phyloP scores from a whole-genome alignment of 2,888 invertebrate species.

The Lepeophtheirus nordmannii region DNA sequence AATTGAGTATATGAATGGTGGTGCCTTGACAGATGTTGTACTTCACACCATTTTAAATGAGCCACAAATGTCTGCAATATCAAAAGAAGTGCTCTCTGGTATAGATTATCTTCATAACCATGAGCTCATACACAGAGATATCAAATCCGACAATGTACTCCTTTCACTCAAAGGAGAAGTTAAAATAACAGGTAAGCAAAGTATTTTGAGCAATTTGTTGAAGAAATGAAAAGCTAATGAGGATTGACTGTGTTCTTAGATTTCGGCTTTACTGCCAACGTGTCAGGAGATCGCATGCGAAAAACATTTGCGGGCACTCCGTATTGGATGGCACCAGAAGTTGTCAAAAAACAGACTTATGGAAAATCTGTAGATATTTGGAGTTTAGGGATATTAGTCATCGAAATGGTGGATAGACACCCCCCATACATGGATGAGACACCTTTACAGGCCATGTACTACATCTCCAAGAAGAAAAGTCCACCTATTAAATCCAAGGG shows the following conservation, averaged over 20 bases:
- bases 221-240: slow-evolving; percentile 61
- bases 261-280: slow-evolving; percentile 17
- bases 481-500: slow-evolving; percentile 48
- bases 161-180: slow-evolving; percentile 81
- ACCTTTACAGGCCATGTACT: slow-evolving; percentile 76
- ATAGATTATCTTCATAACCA: slow-evolving; percentile 63
- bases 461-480: slow-evolving; percentile 86
- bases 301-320: slow-evolving; percentile 94
- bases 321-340: slow-evolving; percentile 96
- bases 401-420: slow-evolving; percentile 92
- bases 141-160: slow-evolving; percentile 80
- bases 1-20: slow-evolving; percentile 88
- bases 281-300: slow-evolving; percentile 34
- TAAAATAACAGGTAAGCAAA: slow-evolving; percentile 71
- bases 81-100: slow-evolving; percentile 73
- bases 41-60: slow-evolving; percentile 94
- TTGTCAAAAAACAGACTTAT: slow-evolving; percentile 77
- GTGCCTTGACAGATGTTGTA: slow-evolving; percentile 89
- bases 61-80: slow-evolving; percentile 80
- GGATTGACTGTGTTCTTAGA: background rate
- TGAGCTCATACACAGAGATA: slow-evolving; percentile 84
- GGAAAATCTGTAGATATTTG: slow-evolving; percentile 85
- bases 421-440: slow-evolving; percentile 93
- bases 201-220: slow-evolving; percentile 76
- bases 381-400: slow-evolving; percentile 93